Evolutionary conservation across 2,113 vertebrate genomes (phyloP).

Genomic region (Campylorhamphus procurvoides): DNA sequence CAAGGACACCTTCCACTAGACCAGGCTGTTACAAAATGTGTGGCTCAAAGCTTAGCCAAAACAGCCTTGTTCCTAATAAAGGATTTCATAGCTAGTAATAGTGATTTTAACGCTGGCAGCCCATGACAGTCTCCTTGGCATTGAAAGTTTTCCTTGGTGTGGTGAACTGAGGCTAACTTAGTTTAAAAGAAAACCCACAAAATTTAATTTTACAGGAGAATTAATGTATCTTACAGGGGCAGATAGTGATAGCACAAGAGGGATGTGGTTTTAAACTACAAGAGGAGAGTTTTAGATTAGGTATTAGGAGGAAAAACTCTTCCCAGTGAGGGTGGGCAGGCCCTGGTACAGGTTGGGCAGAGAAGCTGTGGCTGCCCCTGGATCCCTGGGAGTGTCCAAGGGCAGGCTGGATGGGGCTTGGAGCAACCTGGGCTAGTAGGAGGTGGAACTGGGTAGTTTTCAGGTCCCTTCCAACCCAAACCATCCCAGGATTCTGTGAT

Average conservation of each 20-base stretch:
- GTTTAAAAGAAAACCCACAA: neutral
- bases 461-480: neutral
- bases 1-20: neutral
- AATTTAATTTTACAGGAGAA: neutral
- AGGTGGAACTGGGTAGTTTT: accelerated
- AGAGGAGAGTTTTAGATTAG: neutral
- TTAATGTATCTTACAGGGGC: neutral
- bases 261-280: neutral
- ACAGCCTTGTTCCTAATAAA: neutral
- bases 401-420: neutral
- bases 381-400: neutral
- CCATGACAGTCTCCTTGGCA: neutral
- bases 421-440: accelerated
- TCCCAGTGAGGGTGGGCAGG: accelerated
- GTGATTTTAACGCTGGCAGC: neutral
- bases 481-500: neutral
- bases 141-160: neutral
- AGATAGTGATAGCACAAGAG: neutral
- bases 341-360: neutral
- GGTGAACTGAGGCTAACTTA: neutral
- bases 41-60: neutral
- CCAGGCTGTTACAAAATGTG: neutral
- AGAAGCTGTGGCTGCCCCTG: neutral
- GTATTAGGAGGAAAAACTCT: neutral
- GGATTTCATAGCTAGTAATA: neutral